Base-by-base conservation (phyloP, 1,140 invertebrate species). In the Drosophila malerkotliana region DNA sequence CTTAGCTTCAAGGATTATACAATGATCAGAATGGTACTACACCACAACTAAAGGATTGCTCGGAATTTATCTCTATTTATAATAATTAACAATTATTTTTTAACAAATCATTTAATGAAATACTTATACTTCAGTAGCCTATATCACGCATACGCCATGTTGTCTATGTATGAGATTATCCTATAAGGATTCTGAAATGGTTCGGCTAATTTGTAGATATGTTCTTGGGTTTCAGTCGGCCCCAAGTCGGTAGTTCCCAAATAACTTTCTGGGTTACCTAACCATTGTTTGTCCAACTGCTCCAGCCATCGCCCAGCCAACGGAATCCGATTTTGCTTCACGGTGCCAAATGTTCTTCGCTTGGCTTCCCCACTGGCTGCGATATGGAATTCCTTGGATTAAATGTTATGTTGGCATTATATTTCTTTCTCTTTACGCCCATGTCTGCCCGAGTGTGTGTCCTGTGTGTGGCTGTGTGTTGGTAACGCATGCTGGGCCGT, bases 331-430 rank as follows among this genome's bases (percentile, higher is more conserved):
- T 15, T 69, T 63, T 84, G 61, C 51, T 47, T 85, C 78, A 85
- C 82, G 49, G 81, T 85, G 64, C 69, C 37, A 28, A 54, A 48
- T 63, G 67, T 28, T 32, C 26, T 30, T 34, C 18, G 45, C 28
- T 39, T 55, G 61, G 59, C 62, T 59, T 72, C 48, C 62, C 56
- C 60, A 79, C 62, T 71, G 79, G 54, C 79, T 61, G 68, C 72
- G 79, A 74, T 85, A 84, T 89, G 84, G 84, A 88, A 88, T 88
- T 89, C 66, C 84, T 89, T 74, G 84, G 84, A 88, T 88, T 88
- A 88, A 88, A 88, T 89, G 79, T 88, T 88, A 89, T 88, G 84
- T 88, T 89, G 84, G 85, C 66, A 88, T 88, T 90, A 90, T 88
- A 88, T 88, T 88, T 88, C 83, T 88, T 88, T 88, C 76, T 82